Percentiles rank a stretch among this genome's conserved stretches.
Evolutionary conservation across 2,113 vertebrate species (phyloP).

Genomic region (Agelaius phoeniceus): DNA sequence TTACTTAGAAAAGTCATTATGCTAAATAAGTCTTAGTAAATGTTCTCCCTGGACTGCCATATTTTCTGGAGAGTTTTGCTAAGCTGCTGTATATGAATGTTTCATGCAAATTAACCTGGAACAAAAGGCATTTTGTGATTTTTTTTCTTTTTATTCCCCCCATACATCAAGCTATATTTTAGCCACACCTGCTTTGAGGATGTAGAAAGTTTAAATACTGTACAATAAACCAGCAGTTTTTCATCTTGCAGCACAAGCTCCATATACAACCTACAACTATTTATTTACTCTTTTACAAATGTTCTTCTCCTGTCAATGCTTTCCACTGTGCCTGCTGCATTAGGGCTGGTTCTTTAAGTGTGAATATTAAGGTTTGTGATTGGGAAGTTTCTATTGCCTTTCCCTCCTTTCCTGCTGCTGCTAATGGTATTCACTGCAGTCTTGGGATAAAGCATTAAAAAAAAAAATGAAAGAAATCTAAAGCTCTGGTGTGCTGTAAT

Average conservation of each 20-base stretch:
- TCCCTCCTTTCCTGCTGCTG: not conserved
- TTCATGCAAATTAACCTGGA: not conserved
- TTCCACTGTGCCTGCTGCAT: not conserved
- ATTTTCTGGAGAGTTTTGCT: conserved; percentile 32
- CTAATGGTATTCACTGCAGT: not conserved
- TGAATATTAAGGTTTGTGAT: not conserved
- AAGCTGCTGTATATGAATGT: not conserved
- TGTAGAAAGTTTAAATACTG: not conserved
- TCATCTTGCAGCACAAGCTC: not conserved
- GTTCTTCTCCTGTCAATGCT: not conserved
- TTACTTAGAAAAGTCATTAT: conserved; percentile 58
- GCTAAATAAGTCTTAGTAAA: conserved; percentile 43
- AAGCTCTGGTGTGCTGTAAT: not conserved
- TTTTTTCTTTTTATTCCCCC: not conserved
- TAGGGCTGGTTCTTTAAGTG: not conserved
- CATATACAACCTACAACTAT: not conserved
- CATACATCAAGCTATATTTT: not conserved
- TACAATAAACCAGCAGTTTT: not conserved
- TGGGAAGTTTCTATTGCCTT: not conserved
- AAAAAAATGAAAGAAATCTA: not conserved
- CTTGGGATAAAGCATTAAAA: not conserved
- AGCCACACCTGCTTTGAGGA: not conserved
- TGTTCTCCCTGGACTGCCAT: conserved; percentile 9
- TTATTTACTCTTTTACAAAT: not conserved
- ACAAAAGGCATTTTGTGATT: not conserved